Base-by-base conservation (phyloP, 2,113 vertebrate genomes). In the Isurus oxyrinchus region DNA sequence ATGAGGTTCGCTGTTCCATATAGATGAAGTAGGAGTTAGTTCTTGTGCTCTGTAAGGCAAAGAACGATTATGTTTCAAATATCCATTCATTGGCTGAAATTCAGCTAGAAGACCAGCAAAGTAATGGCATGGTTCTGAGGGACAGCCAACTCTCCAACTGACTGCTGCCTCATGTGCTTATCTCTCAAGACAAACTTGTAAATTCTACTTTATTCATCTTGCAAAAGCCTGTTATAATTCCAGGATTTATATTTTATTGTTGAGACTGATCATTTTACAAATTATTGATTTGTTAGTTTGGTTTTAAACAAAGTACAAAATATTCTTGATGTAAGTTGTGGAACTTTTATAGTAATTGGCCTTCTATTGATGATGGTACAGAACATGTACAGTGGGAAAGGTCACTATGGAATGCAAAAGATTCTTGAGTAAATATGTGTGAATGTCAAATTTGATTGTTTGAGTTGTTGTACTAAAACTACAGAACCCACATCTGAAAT, bases 21-120 rank as follows among this genome's bases (percentile, higher is more conserved):
- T 72, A 72, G 94, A 97, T 97, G 97, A 97, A 98, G 97, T 98
- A 98, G 98, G 98, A 98, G 98, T 98, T 98, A 97, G 98, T 98
- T 98, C 97, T 98, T 97, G 97, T 97, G 97, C 97, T 97, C 97
- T 35, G 98, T 97, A 98, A 98, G 97, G 97, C 97, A 97, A 95
- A 67, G 66, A 21, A 91, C 1, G 59, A 95, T 67, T 44, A 40
- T 90, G 87, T 69, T 63, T 95, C 40, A 95, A 72, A 72, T 69
- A 53, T 95, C n/a, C 97, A 97, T 97, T 96, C 97, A 97, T 96
- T 98, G 97, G 97, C 97, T 97, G 97, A 76, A 87, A 96, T 97
- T 97, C 97, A 98, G 97, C 97, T 97, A 97, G 97, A 97, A 98
- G 97, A 96, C 96, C 96, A 63, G 97, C 96, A 91, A 84, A 57